A percentile compares a stretch with the other conserved stretches of the same genome.
Conservation (phyloP, 2,797 vertebrate species). For the Chaetodon trifasciatus region DNA sequence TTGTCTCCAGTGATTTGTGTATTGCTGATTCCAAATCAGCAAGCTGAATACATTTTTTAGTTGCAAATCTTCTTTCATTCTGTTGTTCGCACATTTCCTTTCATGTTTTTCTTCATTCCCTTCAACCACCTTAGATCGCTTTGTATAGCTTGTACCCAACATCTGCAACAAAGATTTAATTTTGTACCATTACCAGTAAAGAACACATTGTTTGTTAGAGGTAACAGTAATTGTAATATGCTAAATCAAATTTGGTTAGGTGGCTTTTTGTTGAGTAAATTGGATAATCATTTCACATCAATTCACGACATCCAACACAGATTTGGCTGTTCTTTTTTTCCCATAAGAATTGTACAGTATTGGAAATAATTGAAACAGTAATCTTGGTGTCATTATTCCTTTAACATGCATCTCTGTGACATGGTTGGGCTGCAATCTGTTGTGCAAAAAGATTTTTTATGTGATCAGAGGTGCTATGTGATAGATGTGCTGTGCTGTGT, state of each 20-base stretch:
- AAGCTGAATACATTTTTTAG: background rate
- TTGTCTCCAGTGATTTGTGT: background rate
- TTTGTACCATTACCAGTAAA: no score
- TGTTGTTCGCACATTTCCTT: constrained; percentile 5
- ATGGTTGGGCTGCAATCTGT: background rate
- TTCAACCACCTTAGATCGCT: background rate
- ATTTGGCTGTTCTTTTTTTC: background rate
- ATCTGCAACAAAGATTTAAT: background rate
- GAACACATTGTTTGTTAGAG: background rate
- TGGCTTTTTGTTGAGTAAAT: background rate
- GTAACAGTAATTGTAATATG: background rate
- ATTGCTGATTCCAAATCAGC: constrained; percentile 28
- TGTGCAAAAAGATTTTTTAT: constrained; percentile 6
- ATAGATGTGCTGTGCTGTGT: constrained; percentile 8
- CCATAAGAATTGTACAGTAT: no score
- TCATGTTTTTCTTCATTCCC: background rate
- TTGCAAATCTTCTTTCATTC: background rate
- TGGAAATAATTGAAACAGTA: background rate
- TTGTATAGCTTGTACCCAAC: background rate
- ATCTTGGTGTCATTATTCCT: background rate
- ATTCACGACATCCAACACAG: background rate
- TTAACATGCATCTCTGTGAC: background rate
- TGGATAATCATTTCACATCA: background rate
- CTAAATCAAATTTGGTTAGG: background rate
- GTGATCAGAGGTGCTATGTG: constrained; percentile 6